Conservation (phyloP, 1,140 invertebrate genomes). For the Megalopta genalis region DNA sequence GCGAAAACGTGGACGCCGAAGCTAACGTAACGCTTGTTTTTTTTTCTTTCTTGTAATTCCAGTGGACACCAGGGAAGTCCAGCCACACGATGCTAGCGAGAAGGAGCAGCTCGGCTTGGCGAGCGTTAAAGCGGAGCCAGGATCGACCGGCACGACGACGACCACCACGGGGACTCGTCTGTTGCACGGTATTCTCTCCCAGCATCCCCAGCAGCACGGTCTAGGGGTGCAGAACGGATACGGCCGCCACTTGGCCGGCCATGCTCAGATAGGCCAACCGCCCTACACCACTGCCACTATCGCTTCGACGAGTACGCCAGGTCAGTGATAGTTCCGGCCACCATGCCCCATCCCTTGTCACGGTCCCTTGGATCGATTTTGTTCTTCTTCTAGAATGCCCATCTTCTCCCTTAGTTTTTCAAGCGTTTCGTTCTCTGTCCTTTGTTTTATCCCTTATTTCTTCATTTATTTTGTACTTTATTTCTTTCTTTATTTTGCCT, state of each 20-base stretch:
- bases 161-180: slow-evolving; percentile 76
- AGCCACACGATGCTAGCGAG: slow-evolving; percentile 73
- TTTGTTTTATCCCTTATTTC: too few relatives aligned
- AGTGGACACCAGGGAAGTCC: slow-evolving; percentile 80
- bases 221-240: slow-evolving; percentile 74
- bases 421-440: too few relatives aligned
- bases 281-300: slow-evolving; percentile 77
- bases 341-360: too few relatives aligned
- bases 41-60: slow-evolving; percentile 25
- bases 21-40: too few relatives aligned
- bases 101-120: slow-evolving; percentile 74
- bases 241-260: slow-evolving; percentile 74
- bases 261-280: slow-evolving; percentile 75
- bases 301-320: slow-evolving; percentile 77
- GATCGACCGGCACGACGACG: slow-evolving; percentile 68
- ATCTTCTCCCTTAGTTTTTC: too few relatives aligned
- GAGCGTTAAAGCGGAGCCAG: slow-evolving; percentile 77
- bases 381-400: too few relatives aligned
- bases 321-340: slow-evolving; percentile 52
- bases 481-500: too few relatives aligned
- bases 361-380: too few relatives aligned
- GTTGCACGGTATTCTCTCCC: slow-evolving; percentile 83
- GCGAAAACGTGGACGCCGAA: too few relatives aligned
- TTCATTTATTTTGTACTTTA: too few relatives aligned
- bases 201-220: slow-evolving; percentile 79